phyloP scores from a whole-genome alignment of 1,140 invertebrate species.

The Lepidurus apus region DNA sequence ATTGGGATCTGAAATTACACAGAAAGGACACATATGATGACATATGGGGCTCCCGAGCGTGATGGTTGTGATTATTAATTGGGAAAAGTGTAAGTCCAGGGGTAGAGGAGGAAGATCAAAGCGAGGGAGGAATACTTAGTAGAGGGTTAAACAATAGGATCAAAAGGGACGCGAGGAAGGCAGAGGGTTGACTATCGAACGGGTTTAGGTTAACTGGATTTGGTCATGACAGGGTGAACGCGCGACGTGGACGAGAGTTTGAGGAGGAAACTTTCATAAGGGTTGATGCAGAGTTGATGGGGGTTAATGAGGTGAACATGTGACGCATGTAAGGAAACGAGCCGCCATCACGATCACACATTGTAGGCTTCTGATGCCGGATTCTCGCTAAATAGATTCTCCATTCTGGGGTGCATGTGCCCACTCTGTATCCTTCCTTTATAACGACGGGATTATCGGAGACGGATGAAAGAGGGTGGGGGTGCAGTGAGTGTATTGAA shows the following conservation, averaged over 20 bases:
- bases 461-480: background rate
- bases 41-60: background rate
- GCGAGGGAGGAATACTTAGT: background rate
- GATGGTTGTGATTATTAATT: background rate
- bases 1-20: background rate
- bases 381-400: slow-evolving; percentile 1
- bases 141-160: background rate
- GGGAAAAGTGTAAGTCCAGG: background rate
- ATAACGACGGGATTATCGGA: slow-evolving; percentile 12
- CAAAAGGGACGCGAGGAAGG: background rate
- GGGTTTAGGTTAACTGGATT: slow-evolving; percentile 10
- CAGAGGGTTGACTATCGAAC: slow-evolving; percentile 3
- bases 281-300: background rate
- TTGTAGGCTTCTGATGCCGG: background rate
- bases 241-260: background rate
- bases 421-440: background rate
- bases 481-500: slow-evolving; percentile 13
- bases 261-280: slow-evolving; percentile 13
- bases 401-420: background rate
- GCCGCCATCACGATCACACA: slow-evolving; percentile 7
- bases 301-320: slow-evolving; percentile 18
- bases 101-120: background rate
- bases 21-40: background rate
- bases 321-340: background rate
- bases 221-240: background rate